phyloP scores from a whole-genome alignment of 2,888 invertebrate species.

The Gymnoscelis rufifasciata region DNA sequence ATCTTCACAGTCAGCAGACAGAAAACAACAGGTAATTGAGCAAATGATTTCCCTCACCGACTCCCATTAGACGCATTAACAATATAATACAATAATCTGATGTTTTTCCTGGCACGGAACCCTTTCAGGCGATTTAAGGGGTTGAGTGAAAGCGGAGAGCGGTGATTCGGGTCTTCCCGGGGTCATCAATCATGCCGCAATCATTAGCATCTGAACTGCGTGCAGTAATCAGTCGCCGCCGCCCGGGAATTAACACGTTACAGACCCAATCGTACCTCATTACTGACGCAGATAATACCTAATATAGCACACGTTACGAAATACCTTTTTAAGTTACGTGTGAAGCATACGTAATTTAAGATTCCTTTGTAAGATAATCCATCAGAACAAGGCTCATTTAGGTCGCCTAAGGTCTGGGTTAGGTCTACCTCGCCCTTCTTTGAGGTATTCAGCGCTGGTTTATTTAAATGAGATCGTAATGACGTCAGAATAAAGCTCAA shows the following conservation, averaged over 20 bases:
- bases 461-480: background rate
- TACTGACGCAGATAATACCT: background rate
- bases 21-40: slow-evolving; percentile 18
- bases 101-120: slow-evolving; percentile 22
- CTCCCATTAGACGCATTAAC: slow-evolving; percentile 14
- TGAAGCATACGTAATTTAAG: too few relatives aligned
- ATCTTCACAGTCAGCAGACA: background rate
- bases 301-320: background rate
- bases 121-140: slow-evolving; percentile 24
- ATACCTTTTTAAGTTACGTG: too few relatives aligned
- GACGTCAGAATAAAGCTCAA: background rate
- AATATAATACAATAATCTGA: slow-evolving; percentile 26
- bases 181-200: slow-evolving; percentile 50
- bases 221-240: slow-evolving; percentile 21
- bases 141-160: slow-evolving; percentile 43
- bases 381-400: too few relatives aligned
- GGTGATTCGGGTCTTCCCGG: slow-evolving; percentile 42
- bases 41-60: slow-evolving; percentile 20
- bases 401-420: too few relatives aligned
- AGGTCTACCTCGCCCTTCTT: too few relatives aligned
- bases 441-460: too few relatives aligned
- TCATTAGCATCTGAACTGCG: slow-evolving; percentile 40
- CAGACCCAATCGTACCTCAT: background rate
- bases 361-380: too few relatives aligned
- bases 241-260: slow-evolving; percentile 16